phyloP scores from a whole-genome alignment of 2,888 invertebrate species.

The Idaea biselata region DNA sequence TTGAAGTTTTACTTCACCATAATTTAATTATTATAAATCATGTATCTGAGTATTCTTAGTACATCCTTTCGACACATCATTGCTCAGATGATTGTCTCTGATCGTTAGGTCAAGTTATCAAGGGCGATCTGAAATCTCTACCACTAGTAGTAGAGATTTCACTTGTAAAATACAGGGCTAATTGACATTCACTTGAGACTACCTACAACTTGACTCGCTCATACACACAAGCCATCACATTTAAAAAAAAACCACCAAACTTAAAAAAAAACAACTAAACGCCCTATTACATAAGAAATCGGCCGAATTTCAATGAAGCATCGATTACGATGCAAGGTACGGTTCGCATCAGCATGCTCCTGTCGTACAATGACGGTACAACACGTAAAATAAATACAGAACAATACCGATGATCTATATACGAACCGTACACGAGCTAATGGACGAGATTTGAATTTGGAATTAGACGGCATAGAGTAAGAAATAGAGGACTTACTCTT shows the following conservation, averaged over 20 bases:
- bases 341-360: constrained; percentile 45
- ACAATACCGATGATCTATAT: constrained; percentile 79
- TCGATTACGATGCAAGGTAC: constrained; percentile 58
- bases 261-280: constrained; percentile 7
- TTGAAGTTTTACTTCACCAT: no score
- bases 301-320: constrained; percentile 39
- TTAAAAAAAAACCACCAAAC: background rate
- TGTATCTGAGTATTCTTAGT: no score
- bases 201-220: no score
- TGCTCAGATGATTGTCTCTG: no score
- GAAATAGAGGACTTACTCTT: background rate
- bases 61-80: no score
- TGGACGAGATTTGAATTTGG: constrained; percentile 55
- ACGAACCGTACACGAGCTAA: constrained; percentile 76
- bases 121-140: no score
- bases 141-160: no score
- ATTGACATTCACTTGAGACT: no score
- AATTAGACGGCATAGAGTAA: constrained; percentile 45
- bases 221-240: no score
- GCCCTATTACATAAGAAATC: constrained; percentile 18
- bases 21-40: no score
- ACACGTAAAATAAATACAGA: constrained; percentile 70
- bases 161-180: no score
- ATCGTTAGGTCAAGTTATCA: no score
- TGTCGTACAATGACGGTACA: constrained; percentile 58